Evolutionary conservation across 2,888 invertebrate species (phyloP), one percentile per base, ranked within the genome.

Genomic region (Oligia latruncula): DNA sequence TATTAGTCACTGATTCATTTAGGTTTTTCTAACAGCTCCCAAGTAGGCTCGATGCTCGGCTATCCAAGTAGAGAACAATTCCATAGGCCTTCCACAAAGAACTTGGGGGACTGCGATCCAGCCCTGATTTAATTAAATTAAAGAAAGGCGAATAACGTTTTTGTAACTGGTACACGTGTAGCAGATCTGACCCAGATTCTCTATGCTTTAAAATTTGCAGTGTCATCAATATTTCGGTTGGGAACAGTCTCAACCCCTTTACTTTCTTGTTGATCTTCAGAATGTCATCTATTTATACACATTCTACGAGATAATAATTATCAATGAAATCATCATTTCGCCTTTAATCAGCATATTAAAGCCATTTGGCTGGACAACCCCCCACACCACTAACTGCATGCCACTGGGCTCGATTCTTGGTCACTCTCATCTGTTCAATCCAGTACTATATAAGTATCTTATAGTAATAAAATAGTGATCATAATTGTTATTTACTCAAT

Each of bases 401-500:
- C 3, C 29, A 0, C 29, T 52, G 23, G 6, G 17, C 23, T 43
- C 9, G 4, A 17, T 17, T 6, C 13, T 35, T 9, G 6, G 73
- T 8, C 13, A 23, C 11, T 46, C 29, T 17, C 23, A 15, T 46
- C 11, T 71, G 9, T 60, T 60, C 3, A 60, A 40, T 71, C 29
- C 20, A 23, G 11, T 17, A n/a, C 4, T 29, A 58, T 11, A 13
- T 71, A 17, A 29, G 17, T 23, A 6, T 11, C 4, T 46, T 15
- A 23, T 4, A 40, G 13, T 17, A 67, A 2, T 8, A 52, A 23
- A 23, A 23, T 3, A 43, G 2, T 3, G 0, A 29, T 65, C 3
- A 20, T 52, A 29, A 6, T 67, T 74, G 71, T 70, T 77, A 43
- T 17, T 74, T 80, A 89, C 89, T 89, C 85, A 80, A 89, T 78